Base-by-base conservation (phyloP, 2,113 vertebrate genomes). In the Takifugu bimaculatus region DNA sequence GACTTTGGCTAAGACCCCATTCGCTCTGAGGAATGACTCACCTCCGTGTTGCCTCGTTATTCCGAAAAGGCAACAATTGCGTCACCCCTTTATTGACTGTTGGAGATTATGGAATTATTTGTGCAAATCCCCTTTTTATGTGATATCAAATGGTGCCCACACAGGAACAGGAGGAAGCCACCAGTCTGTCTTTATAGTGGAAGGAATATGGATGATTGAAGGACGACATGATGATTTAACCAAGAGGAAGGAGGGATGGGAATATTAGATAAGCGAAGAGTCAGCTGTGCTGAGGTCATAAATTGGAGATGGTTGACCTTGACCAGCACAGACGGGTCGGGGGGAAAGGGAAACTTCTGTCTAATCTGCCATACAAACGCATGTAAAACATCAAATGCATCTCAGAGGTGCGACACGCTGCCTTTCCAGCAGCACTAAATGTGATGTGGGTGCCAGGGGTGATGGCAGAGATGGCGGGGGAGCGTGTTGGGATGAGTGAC, bases 21-120 rank as follows among this genome's bases (percentile, higher is more conserved):
- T 80, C 83, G 84, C 77, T 75, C 80, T n/a, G 66, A 80, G 74
- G 82, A 71, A 83, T 89, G 88, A 90, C 82, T 87, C 87, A 88
- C 83, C 82, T 87, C 79, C 80, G 70, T 82, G 84, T 85, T 82
- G 84, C 75, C 75, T 78, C 29, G 64, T 88, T 87, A 83, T 83
- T 84, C 83, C 81, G 73, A 71, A 83, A 72, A 80, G 77, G 76
- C 82, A 79, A 83, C 80, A 79, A 82, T 88, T 88, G 85, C 86
- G 78, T 90, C 88, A 90, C 68, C 80, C 78, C 42, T 69, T 78
- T 77, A 76, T 77, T 87, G 82, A 77, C 77, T 80, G 69, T 70
- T 58, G 60, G 72, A 85, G 83, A 88, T 90, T 87, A 88, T 72
- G 45, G 76, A 75, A 72, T 75, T 85, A 78, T 83, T 85, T 84